Conservation (phyloP, 1,140 invertebrate genomes). For the Liolophura sinensis region DNA sequence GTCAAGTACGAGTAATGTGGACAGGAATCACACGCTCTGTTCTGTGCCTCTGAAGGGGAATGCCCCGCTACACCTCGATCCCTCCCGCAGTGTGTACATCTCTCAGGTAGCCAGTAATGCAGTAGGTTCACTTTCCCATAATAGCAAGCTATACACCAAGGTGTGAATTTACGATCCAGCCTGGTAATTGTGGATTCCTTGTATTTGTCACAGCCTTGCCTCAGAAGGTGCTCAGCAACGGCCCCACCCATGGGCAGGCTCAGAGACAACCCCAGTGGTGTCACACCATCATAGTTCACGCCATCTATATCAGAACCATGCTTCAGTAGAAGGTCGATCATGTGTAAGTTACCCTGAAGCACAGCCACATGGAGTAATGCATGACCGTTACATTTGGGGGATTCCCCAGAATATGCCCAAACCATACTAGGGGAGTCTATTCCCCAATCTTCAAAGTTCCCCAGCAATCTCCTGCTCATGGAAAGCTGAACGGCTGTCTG, state of each 20-base stretch:
- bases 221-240: constrained; percentile 16
- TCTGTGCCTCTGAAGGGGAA: too few species aligned
- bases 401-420: constrained; percentile 18
- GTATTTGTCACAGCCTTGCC: constrained; percentile 19
- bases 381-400: constrained; percentile 1
- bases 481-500: constrained; percentile 29
- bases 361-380: constrained; percentile 23
- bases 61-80: too few species aligned
- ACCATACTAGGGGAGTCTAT: constrained; percentile 25
- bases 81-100: too few species aligned
- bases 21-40: too few species aligned
- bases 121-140: constrained; percentile 26
- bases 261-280: constrained; percentile 25
- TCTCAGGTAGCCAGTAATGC: constrained; percentile 20
- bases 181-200: constrained; percentile 19
- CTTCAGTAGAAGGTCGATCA: constrained; percentile 21
- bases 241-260: constrained; percentile 1
- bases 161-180: constrained; percentile 23
- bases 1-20: constrained; percentile 7
- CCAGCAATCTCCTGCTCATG: constrained; percentile 27
- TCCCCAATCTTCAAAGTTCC: constrained; percentile 28
- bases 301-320: constrained; percentile 27
- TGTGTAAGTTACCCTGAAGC: constrained; percentile 11
- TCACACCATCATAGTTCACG: constrained; percentile 18
- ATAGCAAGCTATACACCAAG: constrained; percentile 27